Evolutionary conservation across 23 tunicate species (phyloP), one percentile per base, ranked within the genome.

Genomic region (Trididemnum clinides): DNA sequence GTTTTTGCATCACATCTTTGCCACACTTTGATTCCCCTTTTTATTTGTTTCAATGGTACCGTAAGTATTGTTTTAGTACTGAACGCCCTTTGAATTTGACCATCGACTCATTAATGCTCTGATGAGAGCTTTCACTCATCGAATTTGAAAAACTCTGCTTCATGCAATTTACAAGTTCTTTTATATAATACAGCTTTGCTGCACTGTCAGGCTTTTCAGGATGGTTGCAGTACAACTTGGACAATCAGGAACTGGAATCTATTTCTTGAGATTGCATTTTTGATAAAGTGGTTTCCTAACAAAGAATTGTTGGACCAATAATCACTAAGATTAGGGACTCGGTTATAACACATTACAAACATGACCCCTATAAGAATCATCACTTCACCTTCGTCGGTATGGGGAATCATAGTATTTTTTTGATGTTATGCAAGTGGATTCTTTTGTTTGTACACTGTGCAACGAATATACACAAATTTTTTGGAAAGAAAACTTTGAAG

Each of bases 11-110:
- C 75, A 66, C 75, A 66, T 66, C 75, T 66, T 66, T 66, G 37
- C 75, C 75, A 66, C 36, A 66, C 75, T 66, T 66, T 66, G 10
- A 66, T n/a, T 66, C 75, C 37, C 75, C 75, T 66, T 31, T 66
- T 66, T 66, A 29, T 66, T 66, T 15, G 75, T 66, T 66, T 66
- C 75, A 66, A 66, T 28, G 75, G 75, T 31, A n/a, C n/a, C n/a
- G n/a, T n/a, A 31, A 66, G 75, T 66, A 66, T 28, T 66, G 75
- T 31, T 66, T 66, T 66, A 66, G 75, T 66, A 31, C 75, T 29
- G 75, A 66, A 29, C 75, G 75, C 75, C 75, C 37, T 66, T 66
- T 66, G 75, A 66, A 66, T 66, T 66, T 66, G 75, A 66, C 75
- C 75, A 66, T 66, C 75, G 75, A 66, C 75, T 66, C 75, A 31